These are phyloP conservation scores for Mayetiola destructor DNA, from an alignment of 2,888 invertebrate genomes.

Conservation along the genomic window DNA sequence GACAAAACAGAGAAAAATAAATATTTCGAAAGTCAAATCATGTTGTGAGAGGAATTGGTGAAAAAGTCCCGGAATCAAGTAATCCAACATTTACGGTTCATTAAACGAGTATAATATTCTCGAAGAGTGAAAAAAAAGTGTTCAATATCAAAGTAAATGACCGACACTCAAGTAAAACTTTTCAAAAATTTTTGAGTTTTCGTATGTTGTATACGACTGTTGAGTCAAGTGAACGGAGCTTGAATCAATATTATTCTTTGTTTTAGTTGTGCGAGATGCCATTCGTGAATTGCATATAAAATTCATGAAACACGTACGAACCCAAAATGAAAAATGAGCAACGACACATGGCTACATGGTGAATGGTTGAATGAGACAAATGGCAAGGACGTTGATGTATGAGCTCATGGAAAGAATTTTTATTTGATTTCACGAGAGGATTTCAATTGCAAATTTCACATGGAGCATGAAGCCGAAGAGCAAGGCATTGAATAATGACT, in stretches of 20 bases:
- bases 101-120: slow-evolving; percentile 4
- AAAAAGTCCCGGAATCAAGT: background rate
- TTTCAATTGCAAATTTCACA: no score
- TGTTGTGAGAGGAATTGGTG: background rate
- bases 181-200: background rate
- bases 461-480: no score
- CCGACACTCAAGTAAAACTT: background rate
- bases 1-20: background rate
- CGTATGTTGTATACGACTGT: background rate
- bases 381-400: no score
- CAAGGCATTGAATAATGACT: no score
- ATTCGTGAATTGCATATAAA: no score
- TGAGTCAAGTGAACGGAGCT: background rate
- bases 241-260: slow-evolving; percentile 7
- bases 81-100: background rate
- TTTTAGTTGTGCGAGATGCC: no score
- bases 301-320: no score
- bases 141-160: slow-evolving; percentile 3
- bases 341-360: no score
- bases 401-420: no score
- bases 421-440: no score
- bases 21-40: background rate
- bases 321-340: no score
- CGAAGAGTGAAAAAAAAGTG: background rate
- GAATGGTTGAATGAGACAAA: no score